phyloP scores from a whole-genome alignment of 2,113 vertebrate genomes.

The Hyperopisus bebe region DNA sequence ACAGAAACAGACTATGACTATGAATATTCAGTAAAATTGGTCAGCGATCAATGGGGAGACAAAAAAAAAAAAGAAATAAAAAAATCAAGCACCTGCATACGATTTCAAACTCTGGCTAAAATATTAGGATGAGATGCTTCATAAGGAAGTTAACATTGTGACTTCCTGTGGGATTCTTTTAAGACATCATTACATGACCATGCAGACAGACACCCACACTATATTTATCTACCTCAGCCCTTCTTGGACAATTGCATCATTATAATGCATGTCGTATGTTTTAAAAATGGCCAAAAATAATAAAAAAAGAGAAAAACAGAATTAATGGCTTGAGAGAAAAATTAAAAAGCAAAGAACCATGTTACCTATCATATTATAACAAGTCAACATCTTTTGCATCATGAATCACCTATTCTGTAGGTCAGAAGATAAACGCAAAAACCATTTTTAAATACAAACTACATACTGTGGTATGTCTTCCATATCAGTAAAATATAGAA shows the following conservation, averaged over 20 bases:
- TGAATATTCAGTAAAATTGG: constrained; percentile 46
- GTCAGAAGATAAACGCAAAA: constrained; percentile 41
- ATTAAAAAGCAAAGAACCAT: background rate
- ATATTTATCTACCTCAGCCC: constrained; percentile 20
- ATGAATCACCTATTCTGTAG: constrained; percentile 52
- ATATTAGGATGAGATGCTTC: constrained; percentile 31
- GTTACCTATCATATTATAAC: constrained; percentile 54
- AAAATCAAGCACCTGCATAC: constrained; percentile 33
- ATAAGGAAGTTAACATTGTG: constrained; percentile 50
- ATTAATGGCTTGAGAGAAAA: background rate
- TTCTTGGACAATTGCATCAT: background rate
- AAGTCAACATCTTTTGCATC: constrained; percentile 60
- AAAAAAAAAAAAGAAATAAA: no score
- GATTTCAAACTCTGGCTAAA: constrained; percentile 27
- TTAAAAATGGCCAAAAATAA: background rate
- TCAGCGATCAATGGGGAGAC: constrained; percentile 30
- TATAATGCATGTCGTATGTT: background rate
- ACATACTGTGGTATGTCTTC: background rate
- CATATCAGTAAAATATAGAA: background rate
- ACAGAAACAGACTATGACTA: constrained; percentile 34
- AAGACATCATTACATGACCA: constrained; percentile 18
- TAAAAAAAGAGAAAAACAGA: background rate
- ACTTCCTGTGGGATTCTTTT: constrained; percentile 11
- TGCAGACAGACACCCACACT: constrained; percentile 23
- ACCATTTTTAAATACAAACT: constrained; percentile 34